Percentiles rank a stretch among this genome's conserved stretches.
These are phyloP conservation scores for Varecia variegata DNA, from an alignment of 2,797 vertebrate genomes.

Conservation along the genomic window DNA sequence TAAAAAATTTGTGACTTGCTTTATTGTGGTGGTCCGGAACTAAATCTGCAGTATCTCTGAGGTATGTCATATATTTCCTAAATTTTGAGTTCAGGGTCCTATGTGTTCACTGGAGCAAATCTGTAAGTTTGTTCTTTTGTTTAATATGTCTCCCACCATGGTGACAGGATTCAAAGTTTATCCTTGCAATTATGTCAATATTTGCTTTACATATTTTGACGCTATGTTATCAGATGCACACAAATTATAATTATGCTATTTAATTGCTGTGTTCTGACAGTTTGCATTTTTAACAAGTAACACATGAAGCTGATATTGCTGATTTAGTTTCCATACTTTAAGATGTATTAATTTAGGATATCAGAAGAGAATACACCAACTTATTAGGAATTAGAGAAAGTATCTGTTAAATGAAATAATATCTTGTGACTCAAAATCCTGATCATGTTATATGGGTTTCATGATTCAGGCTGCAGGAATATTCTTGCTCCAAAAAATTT, in stretches of 20 bases:
- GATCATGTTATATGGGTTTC: background rate
- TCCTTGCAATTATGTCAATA: background rate
- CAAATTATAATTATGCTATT: background rate
- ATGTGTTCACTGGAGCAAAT: background rate
- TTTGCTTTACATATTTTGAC: constrained; percentile 40
- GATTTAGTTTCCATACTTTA: background rate
- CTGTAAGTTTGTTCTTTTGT: background rate
- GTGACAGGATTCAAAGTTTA: constrained; percentile 8
- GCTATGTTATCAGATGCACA: background rate
- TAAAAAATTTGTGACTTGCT: background rate
- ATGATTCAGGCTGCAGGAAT: background rate
- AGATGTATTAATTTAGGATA: background rate
- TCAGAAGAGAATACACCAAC: background rate
- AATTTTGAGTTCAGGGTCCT: constrained; percentile 8
- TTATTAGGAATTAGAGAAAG: background rate
- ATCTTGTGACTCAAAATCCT: background rate
- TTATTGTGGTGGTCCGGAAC: background rate
- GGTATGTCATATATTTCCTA: background rate
- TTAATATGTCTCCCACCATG: background rate
- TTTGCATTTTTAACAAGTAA: background rate
- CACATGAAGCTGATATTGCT: background rate
- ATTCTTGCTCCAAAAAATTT: background rate
- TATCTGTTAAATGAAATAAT: background rate
- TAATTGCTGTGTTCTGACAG: background rate
- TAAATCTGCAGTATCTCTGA: background rate